A percentile compares a stretch with the other conserved stretches of the same genome.
phyloP scores from a whole-genome alignment of 2,888 invertebrate genomes.

The Sesamia inferens region DNA sequence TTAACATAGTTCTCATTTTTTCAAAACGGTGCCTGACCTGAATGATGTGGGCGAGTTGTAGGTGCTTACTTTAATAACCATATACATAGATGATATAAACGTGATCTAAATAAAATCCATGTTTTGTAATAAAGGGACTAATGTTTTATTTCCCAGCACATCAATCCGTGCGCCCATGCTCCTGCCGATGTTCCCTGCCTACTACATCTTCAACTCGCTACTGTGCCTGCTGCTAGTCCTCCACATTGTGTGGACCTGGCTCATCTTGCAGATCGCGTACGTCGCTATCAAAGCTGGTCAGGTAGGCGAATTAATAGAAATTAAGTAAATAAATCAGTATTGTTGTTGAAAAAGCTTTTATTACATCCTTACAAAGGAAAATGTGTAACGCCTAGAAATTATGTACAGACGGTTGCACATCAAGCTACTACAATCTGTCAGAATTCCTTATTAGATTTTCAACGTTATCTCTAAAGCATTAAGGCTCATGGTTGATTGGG shows the following conservation, averaged over 20 bases:
- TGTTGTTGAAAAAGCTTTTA: conserved; percentile 3
- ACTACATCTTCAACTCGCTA: conserved; percentile 97
- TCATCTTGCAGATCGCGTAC: conserved; percentile 96
- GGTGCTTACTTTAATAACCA: no score
- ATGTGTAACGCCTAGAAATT: no score
- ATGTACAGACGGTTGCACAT: no score
- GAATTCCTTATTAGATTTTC: no score
- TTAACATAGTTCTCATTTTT: no score
- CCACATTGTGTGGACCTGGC: conserved; percentile 98
- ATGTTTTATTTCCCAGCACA: conserved; percentile 89
- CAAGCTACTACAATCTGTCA: no score
- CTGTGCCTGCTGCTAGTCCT: conserved; percentile 94
- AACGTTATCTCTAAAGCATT: no score
- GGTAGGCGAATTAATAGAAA: conserved; percentile 78
- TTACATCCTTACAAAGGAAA: not conserved
- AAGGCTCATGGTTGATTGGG: no score
- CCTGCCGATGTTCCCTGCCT: conserved; percentile 97
- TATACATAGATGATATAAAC: no score
- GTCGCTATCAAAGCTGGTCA: conserved; percentile 92
- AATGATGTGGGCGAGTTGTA: no score
- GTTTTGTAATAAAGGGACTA: not conserved
- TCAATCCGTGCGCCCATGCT: conserved; percentile 95
- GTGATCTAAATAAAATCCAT: no score
- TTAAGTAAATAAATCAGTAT: not conserved
- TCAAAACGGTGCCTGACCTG: no score